Conservation (phyloP, 2,888 invertebrate genomes). For the Xanthia togata region DNA sequence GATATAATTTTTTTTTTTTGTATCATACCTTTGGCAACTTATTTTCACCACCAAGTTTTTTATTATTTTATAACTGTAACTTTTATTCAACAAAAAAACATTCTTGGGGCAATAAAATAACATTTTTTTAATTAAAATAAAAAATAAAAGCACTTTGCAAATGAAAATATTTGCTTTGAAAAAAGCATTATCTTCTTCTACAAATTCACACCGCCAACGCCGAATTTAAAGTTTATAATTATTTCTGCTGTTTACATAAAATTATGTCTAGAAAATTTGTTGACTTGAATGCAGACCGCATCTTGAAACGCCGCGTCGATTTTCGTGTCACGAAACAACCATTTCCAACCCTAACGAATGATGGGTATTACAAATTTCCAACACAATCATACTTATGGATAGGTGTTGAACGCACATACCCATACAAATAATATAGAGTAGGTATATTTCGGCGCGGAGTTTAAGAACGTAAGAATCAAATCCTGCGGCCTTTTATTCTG, state of each 20-base stretch:
- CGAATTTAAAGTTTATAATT: background rate
- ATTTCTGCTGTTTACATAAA: background rate
- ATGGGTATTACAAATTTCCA: constrained; percentile 2
- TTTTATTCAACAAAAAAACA: background rate
- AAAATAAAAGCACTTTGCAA: background rate
- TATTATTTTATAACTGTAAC: background rate
- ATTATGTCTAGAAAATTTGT: background rate
- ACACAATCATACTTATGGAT: background rate
- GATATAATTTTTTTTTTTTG: background rate
- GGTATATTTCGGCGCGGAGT: no score
- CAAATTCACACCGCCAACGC: background rate
- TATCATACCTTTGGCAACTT: background rate
- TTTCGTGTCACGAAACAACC: background rate
- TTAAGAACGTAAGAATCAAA: background rate
- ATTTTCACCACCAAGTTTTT: background rate
- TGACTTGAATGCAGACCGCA: background rate
- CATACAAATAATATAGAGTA: background rate
- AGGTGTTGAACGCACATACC: background rate
- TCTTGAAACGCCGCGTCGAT: background rate
- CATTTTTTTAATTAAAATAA: background rate
- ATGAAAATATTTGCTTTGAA: background rate
- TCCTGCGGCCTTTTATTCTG: background rate
- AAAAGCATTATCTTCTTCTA: background rate
- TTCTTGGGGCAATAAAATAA: no score
- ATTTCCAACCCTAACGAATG: background rate